phyloP scores from a whole-genome alignment of 2,113 vertebrate genomes.

The Cyphomyrus discorhynchus region DNA sequence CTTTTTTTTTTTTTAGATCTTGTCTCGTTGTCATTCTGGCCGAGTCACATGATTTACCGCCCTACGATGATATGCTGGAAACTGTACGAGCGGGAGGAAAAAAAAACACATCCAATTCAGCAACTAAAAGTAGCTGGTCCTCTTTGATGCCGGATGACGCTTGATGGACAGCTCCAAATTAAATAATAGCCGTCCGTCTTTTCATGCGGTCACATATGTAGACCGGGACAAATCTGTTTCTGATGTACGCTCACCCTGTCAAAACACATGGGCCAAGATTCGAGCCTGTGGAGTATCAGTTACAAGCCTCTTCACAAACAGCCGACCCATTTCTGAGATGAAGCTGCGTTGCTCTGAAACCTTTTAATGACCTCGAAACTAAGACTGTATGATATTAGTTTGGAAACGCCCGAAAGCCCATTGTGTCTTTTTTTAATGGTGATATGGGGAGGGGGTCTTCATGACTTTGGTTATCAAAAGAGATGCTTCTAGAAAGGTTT shows the following conservation, averaged over 20 bases:
- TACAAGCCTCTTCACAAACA: background rate
- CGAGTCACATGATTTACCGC: background rate
- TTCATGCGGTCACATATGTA: background rate
- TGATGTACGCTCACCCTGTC: background rate
- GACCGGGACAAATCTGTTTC: background rate
- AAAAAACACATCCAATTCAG: background rate
- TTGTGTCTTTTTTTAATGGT: background rate
- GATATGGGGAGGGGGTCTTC: background rate
- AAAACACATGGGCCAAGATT: background rate
- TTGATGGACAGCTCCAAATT: background rate
- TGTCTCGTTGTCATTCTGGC: background rate
- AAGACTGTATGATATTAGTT: background rate
- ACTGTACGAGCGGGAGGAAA: background rate
- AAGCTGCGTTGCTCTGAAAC: background rate
- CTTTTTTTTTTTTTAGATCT: background rate
- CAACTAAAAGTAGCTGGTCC: background rate
- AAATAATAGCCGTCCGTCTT: background rate
- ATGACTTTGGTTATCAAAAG: background rate
- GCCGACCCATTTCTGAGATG: background rate
- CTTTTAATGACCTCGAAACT: background rate
- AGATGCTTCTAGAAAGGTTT: background rate
- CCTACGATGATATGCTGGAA: background rate
- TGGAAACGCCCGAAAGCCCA: background rate
- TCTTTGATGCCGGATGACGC: background rate
- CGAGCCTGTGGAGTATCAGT: background rate